Evolutionary conservation across 37 sponge, comb jelly and placozoan species (phyloP).

Genomic region (Spongilla lacustris): DNA sequence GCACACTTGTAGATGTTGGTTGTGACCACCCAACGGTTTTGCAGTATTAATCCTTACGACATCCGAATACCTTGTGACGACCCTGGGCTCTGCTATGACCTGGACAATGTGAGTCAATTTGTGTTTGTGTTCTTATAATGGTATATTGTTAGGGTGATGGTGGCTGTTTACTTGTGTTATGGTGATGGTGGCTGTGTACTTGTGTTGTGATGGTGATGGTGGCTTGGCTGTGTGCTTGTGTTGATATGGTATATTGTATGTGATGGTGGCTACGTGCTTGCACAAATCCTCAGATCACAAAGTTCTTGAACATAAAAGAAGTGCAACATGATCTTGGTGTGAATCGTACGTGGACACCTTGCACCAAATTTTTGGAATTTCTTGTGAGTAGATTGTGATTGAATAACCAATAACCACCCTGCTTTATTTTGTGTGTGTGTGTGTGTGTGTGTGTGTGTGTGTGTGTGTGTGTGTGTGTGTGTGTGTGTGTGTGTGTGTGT

Average conservation of each 20-base stretch:
- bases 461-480: not conserved
- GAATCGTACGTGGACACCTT: conserved; percentile 58
- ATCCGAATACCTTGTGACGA: conserved; percentile 50
- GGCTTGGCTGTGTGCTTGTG: not conserved
- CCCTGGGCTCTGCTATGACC: conserved; percentile 69
- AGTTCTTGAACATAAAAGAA: conserved; percentile 60
- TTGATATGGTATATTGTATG: too few species aligned
- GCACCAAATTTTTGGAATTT: conserved; percentile 41
- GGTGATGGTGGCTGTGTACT: not conserved
- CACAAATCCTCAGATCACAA: conserved; percentile 2
- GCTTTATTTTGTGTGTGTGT: not conserved
- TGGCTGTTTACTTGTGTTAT: too few species aligned
- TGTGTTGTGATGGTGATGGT: not conserved
- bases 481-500: conserved; percentile 10
- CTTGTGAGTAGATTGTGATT: conserved; percentile 20
- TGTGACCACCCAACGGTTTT: not conserved
- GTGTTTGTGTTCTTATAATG: not conserved
- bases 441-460: not conserved
- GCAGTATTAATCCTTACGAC: conserved; percentile 78
- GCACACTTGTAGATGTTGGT: too few species aligned
- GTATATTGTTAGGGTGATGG: not conserved
- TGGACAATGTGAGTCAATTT: conserved; percentile 39
- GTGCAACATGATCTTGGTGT: conserved; percentile 73
- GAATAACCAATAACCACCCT: too few species aligned
- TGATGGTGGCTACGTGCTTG: too few species aligned